Evolutionary conservation across 2,113 vertebrate genomes (phyloP).

Genomic region (Actenoides lindsayi): DNA sequence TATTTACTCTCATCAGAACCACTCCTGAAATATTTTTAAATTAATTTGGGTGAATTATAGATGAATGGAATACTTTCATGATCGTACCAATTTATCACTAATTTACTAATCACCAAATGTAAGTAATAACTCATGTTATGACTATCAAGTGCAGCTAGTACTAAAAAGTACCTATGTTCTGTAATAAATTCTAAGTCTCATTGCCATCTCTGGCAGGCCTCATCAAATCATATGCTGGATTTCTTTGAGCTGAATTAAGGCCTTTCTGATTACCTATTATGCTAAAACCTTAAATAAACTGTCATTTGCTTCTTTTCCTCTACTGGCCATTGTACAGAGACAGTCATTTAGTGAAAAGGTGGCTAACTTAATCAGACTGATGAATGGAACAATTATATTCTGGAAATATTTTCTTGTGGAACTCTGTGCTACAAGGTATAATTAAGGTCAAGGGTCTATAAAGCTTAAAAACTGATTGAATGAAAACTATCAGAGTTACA

Average conservation of each 20-base stretch:
- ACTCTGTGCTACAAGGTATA: not conserved
- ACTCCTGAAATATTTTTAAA: slow-evolving; percentile 47
- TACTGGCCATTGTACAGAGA: not conserved
- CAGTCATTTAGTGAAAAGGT: not conserved
- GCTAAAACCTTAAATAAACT: not conserved
- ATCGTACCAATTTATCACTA: slow-evolving; percentile 17
- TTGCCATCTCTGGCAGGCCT: not conserved
- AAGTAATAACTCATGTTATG: slow-evolving; percentile 12
- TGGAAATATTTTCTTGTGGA: not conserved
- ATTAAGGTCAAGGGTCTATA: not conserved
- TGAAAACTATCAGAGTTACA: not conserved
- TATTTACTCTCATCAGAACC: slow-evolving; percentile 52
- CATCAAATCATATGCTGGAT: not conserved
- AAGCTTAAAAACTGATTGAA: not conserved
- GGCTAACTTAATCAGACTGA: not conserved
- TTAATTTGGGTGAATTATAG: slow-evolving; percentile 40
- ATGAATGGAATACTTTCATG: slow-evolving; percentile 21
- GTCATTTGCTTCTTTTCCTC: not conserved
- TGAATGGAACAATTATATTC: not conserved
- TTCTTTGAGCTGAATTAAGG: not conserved
- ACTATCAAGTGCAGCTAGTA: slow-evolving; percentile 7
- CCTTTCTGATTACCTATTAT: slow-evolving; percentile 23
- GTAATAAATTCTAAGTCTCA: not conserved
- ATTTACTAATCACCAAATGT: slow-evolving; percentile 43
- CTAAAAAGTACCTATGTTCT: not conserved